Base-by-base conservation (phyloP, 2,888 invertebrate species). In the Drosophila kanekoi region DNA sequence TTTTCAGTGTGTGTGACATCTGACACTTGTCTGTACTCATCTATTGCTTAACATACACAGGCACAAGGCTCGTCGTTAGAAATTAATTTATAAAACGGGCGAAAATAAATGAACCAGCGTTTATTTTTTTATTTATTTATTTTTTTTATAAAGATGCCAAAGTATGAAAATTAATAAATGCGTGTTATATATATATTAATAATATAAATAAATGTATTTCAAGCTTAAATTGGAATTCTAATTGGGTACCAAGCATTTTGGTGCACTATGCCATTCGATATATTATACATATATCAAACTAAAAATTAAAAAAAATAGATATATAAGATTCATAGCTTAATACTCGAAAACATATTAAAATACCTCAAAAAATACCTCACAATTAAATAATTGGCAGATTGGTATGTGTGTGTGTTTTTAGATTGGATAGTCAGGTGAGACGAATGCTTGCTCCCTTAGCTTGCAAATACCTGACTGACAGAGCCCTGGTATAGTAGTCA, bases 21-120 rank as follows among this genome's bases (percentile, higher is more conserved):
- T 81, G 87, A 79, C 87, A 87, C 85, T 82, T 81, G 66, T 70
- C 79, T 66, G 67, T 73, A 84, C 60, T 76, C 76, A 71, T 72
- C 61, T 48, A 67, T 53, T 40, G 44, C 51, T 35, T 28, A 28
- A 28, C 28, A 28, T 28, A 28, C 51, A 51, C 16, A 35, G 28
- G 8, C 28, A 28, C 35, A 23, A 35, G 14, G n/a, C 32, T 23
- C 33, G 32, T 37, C 6, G 35, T 33, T 51, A 45, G 56, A 68
- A 74, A 61, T 74, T 57, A 44, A 68, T 54, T 45, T 66, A 56
- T 44, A 47, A 56, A 48, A 56, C 54, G 47, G 32, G 43, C n/a
- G 38, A 56, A 64, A 64, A 43, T 48, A 18, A 56, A 45, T 45
- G 20, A 4, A 14, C 3, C 20, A 8, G 4, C 16, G 20, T 20